Base-by-base conservation (phyloP, 2,113 vertebrate species). In the Scortum barcoo region DNA sequence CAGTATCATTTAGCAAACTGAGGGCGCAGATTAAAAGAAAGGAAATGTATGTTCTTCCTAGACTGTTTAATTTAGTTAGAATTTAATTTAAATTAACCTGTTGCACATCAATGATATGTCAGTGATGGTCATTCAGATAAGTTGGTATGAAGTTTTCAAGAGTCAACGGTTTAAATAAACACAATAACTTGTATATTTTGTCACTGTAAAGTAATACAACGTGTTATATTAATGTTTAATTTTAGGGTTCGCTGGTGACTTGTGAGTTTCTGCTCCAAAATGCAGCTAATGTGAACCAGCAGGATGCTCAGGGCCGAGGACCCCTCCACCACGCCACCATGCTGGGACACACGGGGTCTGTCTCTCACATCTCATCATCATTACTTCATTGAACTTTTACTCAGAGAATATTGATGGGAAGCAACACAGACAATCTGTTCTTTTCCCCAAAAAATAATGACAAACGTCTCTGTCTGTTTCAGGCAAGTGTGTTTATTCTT, bases 261-360 rank as follows among this genome's bases (percentile, higher is more conserved):
- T 99, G 98, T 28, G 98, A 99, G 91, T 99, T 99, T 93, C 94
- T 99, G 79, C 97, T 99, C 46, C 98, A 99, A 92, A 99, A 99
- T 28, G 97, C 97, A 69, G 98, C 97, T 57, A 97, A 97, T 22
- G 98, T 99, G 83, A 99, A 99, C 93, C 96, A 97, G 91, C 96
- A 96, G 88, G 98, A 99, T 53, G 67, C 95, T 66, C 96, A 96
- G 67, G 98, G 98, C 44, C 93, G 97, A 88, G 98, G 97, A 19
- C 98, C 98, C 0, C 94, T 99, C 50, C 98, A 99, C 89, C 98
- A 99, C 0, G 98, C 98, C 91, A 99, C 98, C 0, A 96, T 99
- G 93, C 92, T 98, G 44, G 98, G 98, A 30, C 98, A 98, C 89
- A 99, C 98, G 0, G 98, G 98, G 98, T 99, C 6, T 89, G 92